Evolutionary conservation across 2,797 vertebrate species (phyloP).

Genomic region (Geotrypetes seraphini): DNA sequence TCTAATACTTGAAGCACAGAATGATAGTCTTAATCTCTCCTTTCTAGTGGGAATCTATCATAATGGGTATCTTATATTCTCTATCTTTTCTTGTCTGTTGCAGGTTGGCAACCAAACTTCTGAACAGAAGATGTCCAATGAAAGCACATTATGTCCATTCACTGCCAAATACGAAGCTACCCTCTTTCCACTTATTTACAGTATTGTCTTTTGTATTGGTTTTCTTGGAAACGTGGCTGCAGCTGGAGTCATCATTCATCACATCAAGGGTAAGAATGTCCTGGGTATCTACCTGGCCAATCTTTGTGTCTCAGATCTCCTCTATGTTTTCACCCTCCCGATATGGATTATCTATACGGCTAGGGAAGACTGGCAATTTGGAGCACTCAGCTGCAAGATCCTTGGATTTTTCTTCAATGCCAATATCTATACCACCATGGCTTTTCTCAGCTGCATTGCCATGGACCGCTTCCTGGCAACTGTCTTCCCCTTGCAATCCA

Average conservation of each 20-base stretch:
- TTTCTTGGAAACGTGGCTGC: slow-evolving; percentile 8
- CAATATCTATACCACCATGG: slow-evolving; percentile 16
- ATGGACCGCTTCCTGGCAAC: slow-evolving; percentile 14
- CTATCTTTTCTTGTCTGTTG: slow-evolving; percentile 4
- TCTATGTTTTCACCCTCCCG: slow-evolving; percentile 12
- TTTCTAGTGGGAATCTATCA: too few species aligned
- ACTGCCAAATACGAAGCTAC: slow-evolving; percentile 4
- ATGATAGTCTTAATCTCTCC: too few species aligned
- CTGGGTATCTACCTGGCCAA: slow-evolving; percentile 11
- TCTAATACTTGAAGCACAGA: too few species aligned
- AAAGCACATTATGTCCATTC: not conserved
- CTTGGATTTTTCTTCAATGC: slow-evolving; percentile 20
- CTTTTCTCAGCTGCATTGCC: slow-evolving; percentile 17
- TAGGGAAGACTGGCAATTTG: slow-evolving; percentile 11
- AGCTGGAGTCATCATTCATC: not conserved
- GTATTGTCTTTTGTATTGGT: slow-evolving; percentile 8
- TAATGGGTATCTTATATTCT: too few species aligned
- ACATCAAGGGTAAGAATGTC: slow-evolving; percentile 4
- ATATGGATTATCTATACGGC: slow-evolving; percentile 11
- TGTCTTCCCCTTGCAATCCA: slow-evolving; percentile 1
- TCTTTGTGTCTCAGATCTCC: slow-evolving; percentile 5
- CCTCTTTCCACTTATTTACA: slow-evolving; percentile 10
- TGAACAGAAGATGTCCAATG: slow-evolving; percentile 1
- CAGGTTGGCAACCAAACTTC: not conserved
- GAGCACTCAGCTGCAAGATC: slow-evolving; percentile 2